Evolutionary conservation across 2,888 invertebrate species (phyloP), one percentile per base, ranked within the genome.

Genomic region (Ethmia dodecea): DNA sequence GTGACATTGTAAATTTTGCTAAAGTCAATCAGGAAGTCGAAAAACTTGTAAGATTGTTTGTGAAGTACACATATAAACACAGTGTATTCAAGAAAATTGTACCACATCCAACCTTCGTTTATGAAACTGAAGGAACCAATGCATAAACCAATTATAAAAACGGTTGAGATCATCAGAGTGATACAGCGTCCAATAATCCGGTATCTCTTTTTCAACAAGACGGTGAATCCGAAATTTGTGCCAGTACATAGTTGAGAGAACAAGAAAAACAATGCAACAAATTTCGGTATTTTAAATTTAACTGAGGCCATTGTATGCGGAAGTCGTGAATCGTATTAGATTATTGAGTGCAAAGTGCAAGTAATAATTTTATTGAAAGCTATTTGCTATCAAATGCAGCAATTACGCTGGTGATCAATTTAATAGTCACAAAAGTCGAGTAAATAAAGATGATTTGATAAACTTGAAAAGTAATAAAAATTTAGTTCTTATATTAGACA

Each of bases 61-160:
- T 26, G 16, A 4, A 35, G 13, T 4, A 30, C 35, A 1, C 29
- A 13, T 8, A 35, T 30, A 10, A 30, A 35, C n/a, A 24, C 8
- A 15, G 18, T 13, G 12, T 35, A 35, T 35, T 35, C 35, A 8
- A 30, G 9, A 5, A 14, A n/a, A 24, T 34, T 29, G 5, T 29
- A 22, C 28, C 28, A 29, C 1, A 14, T 12, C 10, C 15, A 28
- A 9, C 16, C 9, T 18, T 35, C 30, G 3, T 10, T 12, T 8
- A 10, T 5, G 11, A 13, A 13, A 22, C 18, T 10, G 6, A 35
- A 35, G 5, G 30, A 18, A 4, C 30, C 30, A 9, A 13, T 9
- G 8, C 13, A 14, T 15, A 30, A 9, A 15, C 24, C 26, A 5
- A 13, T 26, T 9, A 30, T 18, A 16, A 25, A 15, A 16, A 24